Evolutionary conservation across 2,113 vertebrate species (phyloP).

Genomic region (Arothron firmamentum): DNA sequence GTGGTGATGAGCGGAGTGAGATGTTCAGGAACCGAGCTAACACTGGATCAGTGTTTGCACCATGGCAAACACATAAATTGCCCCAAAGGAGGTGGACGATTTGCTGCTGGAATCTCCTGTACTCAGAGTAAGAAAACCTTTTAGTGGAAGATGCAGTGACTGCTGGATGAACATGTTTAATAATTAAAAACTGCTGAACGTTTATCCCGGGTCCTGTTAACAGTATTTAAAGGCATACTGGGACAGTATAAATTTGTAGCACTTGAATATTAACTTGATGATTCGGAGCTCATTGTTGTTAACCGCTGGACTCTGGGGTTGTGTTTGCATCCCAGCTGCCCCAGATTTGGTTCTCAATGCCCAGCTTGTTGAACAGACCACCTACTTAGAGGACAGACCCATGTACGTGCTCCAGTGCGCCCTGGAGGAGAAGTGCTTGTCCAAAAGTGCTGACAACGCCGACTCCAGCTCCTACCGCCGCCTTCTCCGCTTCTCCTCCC

Average conservation of each 20-base stretch:
- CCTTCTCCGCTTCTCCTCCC: slow-evolving; percentile 93
- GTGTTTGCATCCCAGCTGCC: slow-evolving; percentile 75
- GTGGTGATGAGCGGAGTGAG: slow-evolving; percentile 92
- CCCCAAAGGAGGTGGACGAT: slow-evolving; percentile 79
- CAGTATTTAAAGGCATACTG: too few relatives aligned
- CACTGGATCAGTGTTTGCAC: slow-evolving; percentile 87
- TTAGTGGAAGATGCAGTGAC: background rate
- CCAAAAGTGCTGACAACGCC: slow-evolving; percentile 73
- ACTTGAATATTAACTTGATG: too few relatives aligned
- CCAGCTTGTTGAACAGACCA: slow-evolving; percentile 84
- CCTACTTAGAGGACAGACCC: slow-evolving; percentile 94
- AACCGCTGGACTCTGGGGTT: background rate
- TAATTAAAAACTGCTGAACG: too few relatives aligned
- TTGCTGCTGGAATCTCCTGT: slow-evolving; percentile 88
- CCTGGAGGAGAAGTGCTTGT: slow-evolving; percentile 90
- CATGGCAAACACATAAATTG: slow-evolving; percentile 81
- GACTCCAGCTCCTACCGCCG: slow-evolving; percentile 78
- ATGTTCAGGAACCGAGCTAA: slow-evolving; percentile 92
- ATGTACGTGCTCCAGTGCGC: slow-evolving; percentile 90
- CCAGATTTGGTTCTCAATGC: slow-evolving; percentile 91
- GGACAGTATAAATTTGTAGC: too few relatives aligned
- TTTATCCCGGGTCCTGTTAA: too few relatives aligned
- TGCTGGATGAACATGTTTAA: too few relatives aligned
- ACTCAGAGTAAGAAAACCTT: slow-evolving; percentile 80
- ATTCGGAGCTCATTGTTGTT: background rate